Conservation (phyloP, 2,113 vertebrate genomes). For the Vombatus ursinus region DNA sequence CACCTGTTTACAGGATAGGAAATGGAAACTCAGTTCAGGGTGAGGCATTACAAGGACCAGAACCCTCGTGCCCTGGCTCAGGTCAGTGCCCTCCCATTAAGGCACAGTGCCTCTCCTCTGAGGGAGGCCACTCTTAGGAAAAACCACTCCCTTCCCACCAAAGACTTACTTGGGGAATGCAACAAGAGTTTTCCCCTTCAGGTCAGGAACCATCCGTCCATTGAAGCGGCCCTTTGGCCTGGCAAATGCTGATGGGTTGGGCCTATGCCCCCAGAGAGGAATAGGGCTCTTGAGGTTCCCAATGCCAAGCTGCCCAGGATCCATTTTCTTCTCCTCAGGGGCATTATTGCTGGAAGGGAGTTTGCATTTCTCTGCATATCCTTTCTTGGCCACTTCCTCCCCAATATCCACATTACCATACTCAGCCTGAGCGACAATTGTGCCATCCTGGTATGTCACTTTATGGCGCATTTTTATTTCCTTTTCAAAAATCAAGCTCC, state of each 20-base stretch:
- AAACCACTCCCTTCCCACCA: not conserved
- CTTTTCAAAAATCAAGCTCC: slow-evolving; percentile 86
- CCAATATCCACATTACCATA: slow-evolving; percentile 84
- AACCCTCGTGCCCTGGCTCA: slow-evolving; percentile 8
- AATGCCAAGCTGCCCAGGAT: slow-evolving; percentile 47
- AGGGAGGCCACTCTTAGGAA: slow-evolving; percentile 24
- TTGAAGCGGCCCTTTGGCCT: slow-evolving; percentile 58
- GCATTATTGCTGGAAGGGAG: slow-evolving; percentile 37
- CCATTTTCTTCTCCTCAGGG: slow-evolving; percentile 49
- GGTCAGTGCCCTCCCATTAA: not conserved
- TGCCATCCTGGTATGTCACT: slow-evolving; percentile 82
- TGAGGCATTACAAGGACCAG: slow-evolving; percentile 27
- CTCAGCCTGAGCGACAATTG: slow-evolving; percentile 82
- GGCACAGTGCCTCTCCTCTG: not conserved
- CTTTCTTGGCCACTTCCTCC: slow-evolving; percentile 86
- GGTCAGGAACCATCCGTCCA: slow-evolving; percentile 55
- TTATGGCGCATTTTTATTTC: slow-evolving; percentile 83
- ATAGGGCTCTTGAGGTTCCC: slow-evolving; percentile 65
- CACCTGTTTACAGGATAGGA: not conserved
- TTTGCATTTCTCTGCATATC: slow-evolving; percentile 81
- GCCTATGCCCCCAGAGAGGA: slow-evolving; percentile 64
- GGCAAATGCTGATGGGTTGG: slow-evolving; percentile 20
- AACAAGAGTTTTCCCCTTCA: slow-evolving; percentile 63
- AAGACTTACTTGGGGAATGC: slow-evolving; percentile 77
- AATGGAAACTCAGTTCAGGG: not conserved